Conservation (phyloP, 2,113 vertebrate species). For the Thalassarche chlororhynchos region DNA sequence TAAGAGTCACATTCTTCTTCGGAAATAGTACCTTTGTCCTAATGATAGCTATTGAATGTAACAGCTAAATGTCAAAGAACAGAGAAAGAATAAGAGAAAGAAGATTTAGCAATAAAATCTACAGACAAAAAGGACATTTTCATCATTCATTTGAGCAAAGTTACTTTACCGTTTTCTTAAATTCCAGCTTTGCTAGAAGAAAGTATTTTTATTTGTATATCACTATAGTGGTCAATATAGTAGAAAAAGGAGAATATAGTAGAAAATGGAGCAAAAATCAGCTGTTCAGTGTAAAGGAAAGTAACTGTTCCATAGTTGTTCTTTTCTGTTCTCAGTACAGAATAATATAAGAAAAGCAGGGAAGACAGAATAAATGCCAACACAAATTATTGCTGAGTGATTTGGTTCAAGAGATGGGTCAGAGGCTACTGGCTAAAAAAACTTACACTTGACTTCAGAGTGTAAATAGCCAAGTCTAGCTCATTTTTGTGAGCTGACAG, state of each 20-base stretch:
- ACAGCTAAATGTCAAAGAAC: conserved; percentile 16
- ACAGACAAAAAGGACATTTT: neutral
- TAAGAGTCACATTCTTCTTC: conserved; percentile 3
- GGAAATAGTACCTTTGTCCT: neutral
- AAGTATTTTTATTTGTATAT: neutral
- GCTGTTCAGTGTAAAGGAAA: neutral
- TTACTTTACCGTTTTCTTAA: neutral
- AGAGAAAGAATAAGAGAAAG: neutral
- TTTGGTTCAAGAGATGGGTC: neutral
- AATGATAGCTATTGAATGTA: conserved; percentile 17
- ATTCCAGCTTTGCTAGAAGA: neutral
- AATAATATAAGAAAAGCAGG: neutral
- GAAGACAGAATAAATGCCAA: neutral
- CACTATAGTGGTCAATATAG: neutral
- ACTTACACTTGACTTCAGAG: neutral
- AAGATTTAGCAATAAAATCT: conserved; percentile 16
- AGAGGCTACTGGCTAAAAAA: neutral
- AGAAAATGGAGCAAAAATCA: neutral
- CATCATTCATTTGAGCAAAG: neutral
- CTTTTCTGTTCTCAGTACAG: neutral
- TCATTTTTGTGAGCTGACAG: neutral
- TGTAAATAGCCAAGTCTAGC: neutral
- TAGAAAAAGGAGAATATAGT: neutral
- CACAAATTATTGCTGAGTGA: neutral
- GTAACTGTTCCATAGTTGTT: neutral